Base-by-base conservation (phyloP, 2,113 vertebrate genomes). In the Otus sunia region DNA sequence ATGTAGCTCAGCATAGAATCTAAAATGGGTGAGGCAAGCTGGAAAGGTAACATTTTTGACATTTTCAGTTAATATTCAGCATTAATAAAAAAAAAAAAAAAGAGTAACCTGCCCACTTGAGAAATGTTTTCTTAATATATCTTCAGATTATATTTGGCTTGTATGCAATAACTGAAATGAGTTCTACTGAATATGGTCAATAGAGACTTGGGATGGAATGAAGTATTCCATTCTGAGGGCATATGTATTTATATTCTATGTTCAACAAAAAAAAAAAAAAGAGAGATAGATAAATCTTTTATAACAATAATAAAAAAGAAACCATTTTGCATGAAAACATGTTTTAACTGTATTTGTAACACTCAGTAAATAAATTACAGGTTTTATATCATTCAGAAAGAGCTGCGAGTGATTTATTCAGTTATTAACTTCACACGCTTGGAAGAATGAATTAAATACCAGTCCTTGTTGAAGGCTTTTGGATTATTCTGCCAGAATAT, bases 331-430 rank as follows among this genome's bases (percentile, higher is more conserved):
- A 64, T 98, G 98, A 98, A 98, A 98, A 98, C 98, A 98, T 97
- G 97, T 97, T 98, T 96, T 97, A 98, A 97, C 97, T 96, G 96
- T 98, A 97, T 98, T 98, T 98, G 97, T 97, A 97, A 97, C 95
- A 97, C 96, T 98, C 97, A 92, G 97, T 98, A 98, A 98, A 98
- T 98, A 98, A 98, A 98, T 98, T 98, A 98, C 97, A 98, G 98
- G 98, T 98, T 98, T 98, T 98, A 98, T 98, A 97, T 98, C 98
- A 97, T 98, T 97, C 97, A 95, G 94, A 98, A 96, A 97, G 98
- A 97, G 94, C 97, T 98, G 97, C 97, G 92, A 97, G 97, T 96
- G 97, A 98, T 97, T 97, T 98, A 97, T 98, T 98, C 98, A 96
- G 96, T 98, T 97, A 98, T 98, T 98, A 98, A 98, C 97, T 98